Evolutionary conservation across 2,888 invertebrate species (phyloP).

Genomic region (Mythimna albipuncta): DNA sequence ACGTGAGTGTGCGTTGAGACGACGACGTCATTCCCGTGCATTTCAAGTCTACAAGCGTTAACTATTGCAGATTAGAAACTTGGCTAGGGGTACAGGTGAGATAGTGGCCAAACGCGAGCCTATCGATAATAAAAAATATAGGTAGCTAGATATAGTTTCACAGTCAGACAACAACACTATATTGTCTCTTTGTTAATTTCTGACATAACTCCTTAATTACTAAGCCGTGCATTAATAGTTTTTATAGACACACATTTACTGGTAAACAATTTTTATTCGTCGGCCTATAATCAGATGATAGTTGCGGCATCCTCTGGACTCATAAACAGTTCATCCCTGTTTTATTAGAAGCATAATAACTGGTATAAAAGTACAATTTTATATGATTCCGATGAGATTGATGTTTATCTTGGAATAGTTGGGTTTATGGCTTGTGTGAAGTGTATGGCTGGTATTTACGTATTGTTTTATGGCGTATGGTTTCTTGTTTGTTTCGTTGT

Average conservation of each 20-base stretch:
- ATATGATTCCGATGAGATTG: conserved; percentile 82
- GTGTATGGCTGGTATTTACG: conserved; percentile 67
- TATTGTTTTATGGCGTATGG: conserved; percentile 68
- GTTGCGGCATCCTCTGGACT: conserved; percentile 48
- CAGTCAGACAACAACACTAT: not conserved
- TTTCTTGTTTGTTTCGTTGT: conserved; percentile 55
- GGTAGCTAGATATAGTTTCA: not conserved
- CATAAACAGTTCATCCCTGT: conserved; percentile 57
- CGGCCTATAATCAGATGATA: conserved; percentile 52
- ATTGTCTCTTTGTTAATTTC: conserved; percentile 19
- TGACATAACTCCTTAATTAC: conserved; percentile 48
- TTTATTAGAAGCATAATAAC: conserved; percentile 87
- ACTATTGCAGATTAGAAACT: no score
- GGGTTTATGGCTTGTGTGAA: conserved; percentile 72
- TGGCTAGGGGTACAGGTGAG: no score
- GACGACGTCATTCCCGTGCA: no score
- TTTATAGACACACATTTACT: conserved; percentile 48
- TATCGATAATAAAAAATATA: no score
- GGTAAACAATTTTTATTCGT: conserved; percentile 65
- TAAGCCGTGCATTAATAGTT: conserved; percentile 28
- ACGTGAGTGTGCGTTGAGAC: no score
- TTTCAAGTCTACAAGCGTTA: no score
- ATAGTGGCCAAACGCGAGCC: no score
- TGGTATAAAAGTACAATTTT: conserved; percentile 83
- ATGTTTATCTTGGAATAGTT: conserved; percentile 85